Evolutionary conservation across 1,140 invertebrate genomes (phyloP).

Genomic region (Bathynomus jamesi): DNA sequence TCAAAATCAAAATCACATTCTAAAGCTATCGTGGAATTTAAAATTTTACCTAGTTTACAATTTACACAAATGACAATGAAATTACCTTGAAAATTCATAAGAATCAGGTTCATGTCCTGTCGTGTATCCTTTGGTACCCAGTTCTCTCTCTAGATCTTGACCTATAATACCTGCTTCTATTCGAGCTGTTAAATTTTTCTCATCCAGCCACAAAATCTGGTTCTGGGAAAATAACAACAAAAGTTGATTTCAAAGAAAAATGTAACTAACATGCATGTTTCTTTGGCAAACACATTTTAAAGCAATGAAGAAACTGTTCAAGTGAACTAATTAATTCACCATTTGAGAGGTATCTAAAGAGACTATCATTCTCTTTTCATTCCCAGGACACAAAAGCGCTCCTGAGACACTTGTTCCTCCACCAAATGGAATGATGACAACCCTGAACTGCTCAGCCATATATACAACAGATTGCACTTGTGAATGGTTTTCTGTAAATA

Average conservation of each 20-base stretch:
- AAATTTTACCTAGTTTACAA: too few relatives aligned
- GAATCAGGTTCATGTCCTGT: conserved; percentile 95
- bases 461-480: background rate
- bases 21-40: too few relatives aligned
- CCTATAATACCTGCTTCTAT: conserved; percentile 88
- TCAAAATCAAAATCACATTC: too few relatives aligned
- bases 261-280: background rate
- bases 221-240: conserved; percentile 9
- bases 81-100: conserved; percentile 80
- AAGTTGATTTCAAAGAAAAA: background rate
- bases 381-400: background rate
- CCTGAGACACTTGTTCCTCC: conserved; percentile 4
- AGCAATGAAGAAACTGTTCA: background rate
- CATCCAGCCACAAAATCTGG: conserved; percentile 86
- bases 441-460: background rate
- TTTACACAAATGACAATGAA: background rate
- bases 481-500: background rate
- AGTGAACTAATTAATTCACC: background rate
- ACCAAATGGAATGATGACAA: conserved; percentile 1
- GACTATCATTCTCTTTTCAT: background rate
- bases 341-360: background rate
- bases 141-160: conserved; percentile 77
- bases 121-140: conserved; percentile 62
- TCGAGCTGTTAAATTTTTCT: conserved; percentile 73
- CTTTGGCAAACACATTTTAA: background rate